Evolutionary conservation across 2,113 vertebrate species (phyloP).

Genomic region (Leucosticte australis): DNA sequence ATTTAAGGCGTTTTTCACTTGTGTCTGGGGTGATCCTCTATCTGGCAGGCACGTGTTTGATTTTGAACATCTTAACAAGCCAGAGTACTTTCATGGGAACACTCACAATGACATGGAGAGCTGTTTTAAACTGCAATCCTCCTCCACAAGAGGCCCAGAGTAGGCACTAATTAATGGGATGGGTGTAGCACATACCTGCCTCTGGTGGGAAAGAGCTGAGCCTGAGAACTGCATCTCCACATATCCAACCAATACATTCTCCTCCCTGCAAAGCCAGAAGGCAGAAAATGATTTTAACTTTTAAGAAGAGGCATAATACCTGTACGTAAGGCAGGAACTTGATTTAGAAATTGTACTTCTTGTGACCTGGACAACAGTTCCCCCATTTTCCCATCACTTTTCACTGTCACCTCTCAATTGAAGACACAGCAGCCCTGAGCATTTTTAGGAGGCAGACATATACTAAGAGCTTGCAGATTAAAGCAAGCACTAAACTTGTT

Average conservation of each 20-base stretch:
- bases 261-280: neutral
- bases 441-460: neutral
- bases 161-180: conserved; percentile 21
- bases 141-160: conserved; percentile 25
- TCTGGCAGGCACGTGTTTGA: conserved; percentile 15
- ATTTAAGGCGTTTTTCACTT: conserved; percentile 15
- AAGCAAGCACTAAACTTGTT: neutral
- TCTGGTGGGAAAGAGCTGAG: neutral
- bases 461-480: neutral
- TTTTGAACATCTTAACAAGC: neutral
- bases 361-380: neutral
- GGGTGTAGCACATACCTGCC: conserved; percentile 47
- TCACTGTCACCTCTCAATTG: neutral
- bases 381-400: neutral
- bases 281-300: neutral
- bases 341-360: neutral
- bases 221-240: neutral
- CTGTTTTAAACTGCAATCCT: neutral
- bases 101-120: neutral
- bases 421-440: neutral
- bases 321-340: neutral
- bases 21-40: neutral
- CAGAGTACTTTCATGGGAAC: conserved; percentile 14
- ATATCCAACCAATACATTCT: neutral
- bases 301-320: neutral